Base-by-base conservation (phyloP, 1,140 invertebrate species). In the Rhysida immarginata region DNA sequence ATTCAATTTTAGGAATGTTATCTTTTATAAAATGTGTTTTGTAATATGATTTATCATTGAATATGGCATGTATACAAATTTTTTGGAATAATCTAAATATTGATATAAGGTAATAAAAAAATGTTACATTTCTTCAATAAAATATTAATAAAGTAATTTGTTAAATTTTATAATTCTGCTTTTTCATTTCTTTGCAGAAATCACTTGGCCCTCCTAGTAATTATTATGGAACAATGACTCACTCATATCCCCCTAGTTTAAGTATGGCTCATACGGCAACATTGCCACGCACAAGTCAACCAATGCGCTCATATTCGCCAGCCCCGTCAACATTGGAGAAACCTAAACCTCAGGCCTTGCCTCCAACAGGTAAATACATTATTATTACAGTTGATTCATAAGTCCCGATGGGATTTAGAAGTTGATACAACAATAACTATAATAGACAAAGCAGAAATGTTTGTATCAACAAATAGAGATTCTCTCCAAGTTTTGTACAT, bases 251-350 rank as follows among this genome's bases (percentile, higher is more conserved):
- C 16, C 65, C 69, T 43, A 67, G 55, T 26, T 44, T 58, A 14
- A 53, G 52, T 29, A 55, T 54, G 16, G 77, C 77, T 5, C 70
- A 71, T 1, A 72, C 73, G 27, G 77, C 77, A 29, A 81, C 79
- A 0, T 61, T 82, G 24, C 80, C 80, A 1, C 70, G 80, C 11
- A 76, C 79, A 20, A 79, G 3, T 67, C 79, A 2, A 20, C 68
- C 82, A 26, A 69, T 83, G 23, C 70, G 82, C 46, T 76, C 81
- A 2, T 84, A 82, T 64, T 83, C 82, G 35, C 80, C 82, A 0
- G 80, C 78, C 11, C 53, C 53, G 8, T 26, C 41, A 24, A 56
- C 26, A 21, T 21, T 46, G 16, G 51, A 57, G n/a, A 51, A 53
- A 52, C 55, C 50, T 23, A 61, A 59, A 53, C 23, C 57, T 8